phyloP scores from a whole-genome alignment of 2,797 vertebrate species.

The Chromobotia macracanthus region DNA sequence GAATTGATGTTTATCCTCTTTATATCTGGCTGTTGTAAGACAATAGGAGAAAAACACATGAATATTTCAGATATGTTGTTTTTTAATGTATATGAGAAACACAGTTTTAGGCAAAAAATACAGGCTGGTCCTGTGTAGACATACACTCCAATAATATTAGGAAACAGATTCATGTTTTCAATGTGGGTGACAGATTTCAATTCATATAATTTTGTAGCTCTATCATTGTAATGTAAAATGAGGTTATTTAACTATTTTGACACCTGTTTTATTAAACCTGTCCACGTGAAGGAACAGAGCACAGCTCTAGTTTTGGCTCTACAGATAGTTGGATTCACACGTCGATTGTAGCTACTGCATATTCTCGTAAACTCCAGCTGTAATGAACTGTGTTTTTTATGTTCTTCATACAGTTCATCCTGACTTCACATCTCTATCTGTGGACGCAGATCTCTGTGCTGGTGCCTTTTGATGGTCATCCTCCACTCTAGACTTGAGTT shows the following conservation, averaged over 20 bases:
- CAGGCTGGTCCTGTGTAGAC: slow-evolving; percentile 88
- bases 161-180: slow-evolving; percentile 69
- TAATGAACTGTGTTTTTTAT: background rate
- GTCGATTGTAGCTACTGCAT: background rate
- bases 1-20: slow-evolving; percentile 65
- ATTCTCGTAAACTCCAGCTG: background rate
- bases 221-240: slow-evolving; percentile 68
- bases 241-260: slow-evolving; percentile 71
- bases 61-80: slow-evolving; percentile 3
- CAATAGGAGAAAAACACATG: slow-evolving; percentile 61
- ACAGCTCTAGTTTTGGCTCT: slow-evolving; percentile 70
- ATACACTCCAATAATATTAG: slow-evolving; percentile 72
- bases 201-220: slow-evolving; percentile 81
- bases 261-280: slow-evolving; percentile 70
- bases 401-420: slow-evolving; percentile 53
- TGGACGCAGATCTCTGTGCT: slow-evolving; percentile 80
- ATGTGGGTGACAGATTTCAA: slow-evolving; percentile 73
- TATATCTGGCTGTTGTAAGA: slow-evolving; percentile 70
- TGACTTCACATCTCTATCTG: slow-evolving; percentile 65
- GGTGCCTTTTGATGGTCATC: slow-evolving; percentile 95
- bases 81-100: slow-evolving; percentile 60
- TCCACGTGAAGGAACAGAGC: slow-evolving; percentile 67
- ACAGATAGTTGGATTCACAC: slow-evolving; percentile 72
- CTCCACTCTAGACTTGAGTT: slow-evolving; percentile 78
- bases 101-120: slow-evolving; percentile 68